Base-by-base conservation (phyloP, 2,113 vertebrate species). In the Semnornis frantzii region DNA sequence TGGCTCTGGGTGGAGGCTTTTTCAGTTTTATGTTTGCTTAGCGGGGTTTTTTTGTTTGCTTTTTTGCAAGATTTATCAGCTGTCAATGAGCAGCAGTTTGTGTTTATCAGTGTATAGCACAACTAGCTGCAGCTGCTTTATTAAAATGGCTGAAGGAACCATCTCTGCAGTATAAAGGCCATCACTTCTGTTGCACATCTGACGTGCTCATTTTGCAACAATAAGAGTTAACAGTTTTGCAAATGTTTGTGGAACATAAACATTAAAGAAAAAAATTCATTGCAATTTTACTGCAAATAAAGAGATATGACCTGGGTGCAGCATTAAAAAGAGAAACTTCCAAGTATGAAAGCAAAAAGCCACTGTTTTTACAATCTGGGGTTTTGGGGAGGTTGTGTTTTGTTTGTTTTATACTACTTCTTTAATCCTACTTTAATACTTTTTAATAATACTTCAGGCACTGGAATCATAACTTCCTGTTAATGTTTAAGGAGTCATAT, bases 51-150 rank as follows among this genome's bases (percentile, higher is more conserved):
- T 82, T 70, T 25, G 52, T 33, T 62, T 74, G 5, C 4, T 39
- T 79, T 85, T 68, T 59, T 74, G 55, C 18, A 70, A 25, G 57
- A 33, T 25, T 12, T 73, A 5, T 58, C 50, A 23, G n/a, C 58
- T 77, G 46, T 79, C 76, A 63, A 4, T n/a, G 78, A 75, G 66
- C 58, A 87, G 74, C 65, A 78, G 34, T 85, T 90, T 79, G 60
- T 90, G 44, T 74, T 74, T 89, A 59, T 19, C 65, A n/a, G 24
- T 31, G 19, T 50, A 31, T 20, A 82, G 27, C 64, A 59, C 39
- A 88, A 55, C 25, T 15, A 62, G 68, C 33, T 50, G 59, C 71
- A 62, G 68, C 33, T 50, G 59, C 71, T 72, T 87, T 59, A 9
- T 42, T 48, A 42, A 73, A 87, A 90, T 48, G 50, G 18, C 24